phyloP scores from a whole-genome alignment of 2,797 vertebrate genomes.

The Pipistrellus kuhlii region DNA sequence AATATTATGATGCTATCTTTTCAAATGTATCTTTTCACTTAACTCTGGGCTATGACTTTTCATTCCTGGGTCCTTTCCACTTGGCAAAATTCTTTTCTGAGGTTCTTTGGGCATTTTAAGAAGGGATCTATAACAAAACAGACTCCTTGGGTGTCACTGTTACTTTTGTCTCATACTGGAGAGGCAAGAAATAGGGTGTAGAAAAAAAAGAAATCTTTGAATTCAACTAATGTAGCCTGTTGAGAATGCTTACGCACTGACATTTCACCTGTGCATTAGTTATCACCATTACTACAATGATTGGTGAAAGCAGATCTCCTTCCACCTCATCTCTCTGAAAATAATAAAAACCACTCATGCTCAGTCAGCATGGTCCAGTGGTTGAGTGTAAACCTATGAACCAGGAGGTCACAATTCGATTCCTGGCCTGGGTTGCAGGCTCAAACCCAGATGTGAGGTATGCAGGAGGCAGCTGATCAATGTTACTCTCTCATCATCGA shows the following conservation, averaged over 20 bases:
- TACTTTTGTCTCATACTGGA: not conserved
- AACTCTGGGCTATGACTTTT: not conserved
- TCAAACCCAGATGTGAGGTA: no score
- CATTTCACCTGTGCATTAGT: not conserved
- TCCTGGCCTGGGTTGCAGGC: no score
- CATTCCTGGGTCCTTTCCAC: not conserved
- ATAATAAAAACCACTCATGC: not conserved
- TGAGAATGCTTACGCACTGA: not conserved
- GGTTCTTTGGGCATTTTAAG: not conserved
- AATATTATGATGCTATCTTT: not conserved
- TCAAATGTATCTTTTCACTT: not conserved
- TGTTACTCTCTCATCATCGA: no score
- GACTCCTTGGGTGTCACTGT: not conserved
- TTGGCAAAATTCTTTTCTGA: not conserved
- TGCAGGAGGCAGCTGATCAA: no score
- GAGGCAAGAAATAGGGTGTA: not conserved
- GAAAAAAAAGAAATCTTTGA: not conserved
- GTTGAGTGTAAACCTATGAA: no score
- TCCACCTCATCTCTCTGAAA: not conserved
- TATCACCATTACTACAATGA: not conserved
- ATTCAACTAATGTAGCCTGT: not conserved
- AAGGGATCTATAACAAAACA: not conserved
- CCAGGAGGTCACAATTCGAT: no score
- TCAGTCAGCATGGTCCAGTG: no score
- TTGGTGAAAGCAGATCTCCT: not conserved